Evolutionary conservation across 2,113 vertebrate species (phyloP), one percentile per base, ranked within the genome.

Genomic region (Merops nubicus): DNA sequence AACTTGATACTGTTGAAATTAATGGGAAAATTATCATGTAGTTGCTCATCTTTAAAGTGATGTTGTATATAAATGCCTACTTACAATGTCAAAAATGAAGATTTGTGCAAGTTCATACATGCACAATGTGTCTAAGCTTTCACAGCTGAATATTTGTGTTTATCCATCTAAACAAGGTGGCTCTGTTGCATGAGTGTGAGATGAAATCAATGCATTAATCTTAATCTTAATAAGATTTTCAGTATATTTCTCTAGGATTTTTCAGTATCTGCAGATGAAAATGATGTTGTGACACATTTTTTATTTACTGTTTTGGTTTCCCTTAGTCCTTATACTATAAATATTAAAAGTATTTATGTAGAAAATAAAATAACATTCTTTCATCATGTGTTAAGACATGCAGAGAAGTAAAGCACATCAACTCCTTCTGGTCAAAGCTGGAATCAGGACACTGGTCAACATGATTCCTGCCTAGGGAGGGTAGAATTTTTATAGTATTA

Each of bases 1-100:
- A 75, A 29, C n/a, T 72, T 74, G 57, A 80, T 80, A 40, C 23
- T 69, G 8, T 20, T 56, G 16, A 89, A 95, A 86, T 65, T 80
- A 91, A 81, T 65, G 21, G n/a, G n/a, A 80, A 93, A 91, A 87
- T 73, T 47, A 57, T 33, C 12, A 57, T 25, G 23, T 53, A 28
- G 9, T 13, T 51, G 5, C 11, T 89, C 1, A 57, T 82, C 85
- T 90, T 90, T 21, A 43, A 76, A 83, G 19, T 42, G 23, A 2
- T 65, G 5, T 15, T 62, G 21, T 42, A 48, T 36, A 53, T 9
- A 92, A 79, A 72, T 59, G 9, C 19, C 18, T 88, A 14, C 29
- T 89, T 79, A 54, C 3, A 2, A 72, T 42, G 13, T 54, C 34
- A 81, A 54, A 83, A 91, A 8, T 33, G 6, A 79, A 79, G 33